A percentile compares a stretch with the other conserved stretches of the same genome.
Evolutionary conservation across 2,888 invertebrate genomes (phyloP).

Genomic region (Oxycera nigricornis): DNA sequence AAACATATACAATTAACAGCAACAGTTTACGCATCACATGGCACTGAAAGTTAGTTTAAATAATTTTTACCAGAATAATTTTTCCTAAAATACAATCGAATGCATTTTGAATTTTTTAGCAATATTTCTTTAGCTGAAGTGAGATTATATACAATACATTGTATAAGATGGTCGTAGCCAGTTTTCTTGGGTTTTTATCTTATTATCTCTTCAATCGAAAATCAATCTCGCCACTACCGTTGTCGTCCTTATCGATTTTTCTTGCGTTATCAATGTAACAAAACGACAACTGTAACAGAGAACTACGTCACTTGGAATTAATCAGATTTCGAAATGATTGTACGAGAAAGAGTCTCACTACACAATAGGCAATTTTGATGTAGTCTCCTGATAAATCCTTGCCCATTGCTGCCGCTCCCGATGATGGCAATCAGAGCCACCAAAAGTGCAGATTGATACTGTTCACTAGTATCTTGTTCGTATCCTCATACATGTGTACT

Average conservation of each 20-base stretch:
- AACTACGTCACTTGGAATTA: constrained; percentile 42
- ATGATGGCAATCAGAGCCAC: neutral
- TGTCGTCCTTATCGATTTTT: neutral
- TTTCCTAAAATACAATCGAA: no score
- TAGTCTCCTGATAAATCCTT: neutral
- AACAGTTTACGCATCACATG: no score
- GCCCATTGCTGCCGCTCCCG: neutral
- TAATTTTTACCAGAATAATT: no score
- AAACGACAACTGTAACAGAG: neutral
- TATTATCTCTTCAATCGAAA: no score
- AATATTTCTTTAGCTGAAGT: no score
- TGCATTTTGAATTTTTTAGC: no score
- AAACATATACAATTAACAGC: no score
- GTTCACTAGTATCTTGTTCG: neutral
- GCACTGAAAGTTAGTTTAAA: no score
- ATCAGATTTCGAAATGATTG: constrained; percentile 36
- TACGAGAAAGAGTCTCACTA: neutral
- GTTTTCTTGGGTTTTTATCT: no score
- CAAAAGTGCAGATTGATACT: neutral
- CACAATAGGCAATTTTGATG: neutral
- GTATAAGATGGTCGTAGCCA: no score
- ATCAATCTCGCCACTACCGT: neutral
- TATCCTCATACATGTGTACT: neutral
- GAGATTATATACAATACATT: no score
- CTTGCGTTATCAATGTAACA: neutral